These are phyloP conservation scores for Andrena minutula DNA, from an alignment of 2,888 invertebrate species.

Conservation along the genomic window DNA sequence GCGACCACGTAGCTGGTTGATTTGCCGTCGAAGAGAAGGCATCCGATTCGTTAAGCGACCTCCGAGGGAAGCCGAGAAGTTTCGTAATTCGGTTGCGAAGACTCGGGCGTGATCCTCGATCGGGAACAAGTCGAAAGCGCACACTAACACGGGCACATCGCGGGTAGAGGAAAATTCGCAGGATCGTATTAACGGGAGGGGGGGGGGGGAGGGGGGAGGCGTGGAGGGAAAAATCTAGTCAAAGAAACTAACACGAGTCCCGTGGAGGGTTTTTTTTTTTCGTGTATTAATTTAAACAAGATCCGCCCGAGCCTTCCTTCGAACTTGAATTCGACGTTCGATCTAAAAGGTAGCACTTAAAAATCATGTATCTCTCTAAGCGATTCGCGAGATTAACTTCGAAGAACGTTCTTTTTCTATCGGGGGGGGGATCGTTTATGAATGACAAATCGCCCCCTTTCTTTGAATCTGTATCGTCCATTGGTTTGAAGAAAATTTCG, in stretches of 20 bases:
- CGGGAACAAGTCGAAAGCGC: slow-evolving; percentile 65
- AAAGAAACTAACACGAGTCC: slow-evolving; percentile 41
- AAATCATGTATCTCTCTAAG: slow-evolving; percentile 23
- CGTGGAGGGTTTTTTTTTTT: slow-evolving; percentile 41
- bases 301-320: slow-evolving; percentile 52
- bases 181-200: neutral
- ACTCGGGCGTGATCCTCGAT: slow-evolving; percentile 52
- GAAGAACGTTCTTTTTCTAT: neutral
- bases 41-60: slow-evolving; percentile 16
- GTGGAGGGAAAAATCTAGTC: slow-evolving; percentile 62
- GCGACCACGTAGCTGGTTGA: slow-evolving; percentile 2
- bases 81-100: slow-evolving; percentile 21
- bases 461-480: slow-evolving; percentile 56
- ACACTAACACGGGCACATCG: slow-evolving; percentile 59
- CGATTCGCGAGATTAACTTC: neutral
- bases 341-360: slow-evolving; percentile 30
- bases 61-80: slow-evolving; percentile 20
- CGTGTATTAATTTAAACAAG: slow-evolving; percentile 39
- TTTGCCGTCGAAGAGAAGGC: slow-evolving; percentile 13
- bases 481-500: slow-evolving; percentile 46
- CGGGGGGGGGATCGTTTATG: slow-evolving; percentile 11
- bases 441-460: slow-evolving; percentile 8
- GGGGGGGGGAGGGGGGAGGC: neutral
- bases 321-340: slow-evolving; percentile 24
- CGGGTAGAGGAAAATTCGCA: slow-evolving; percentile 34